Evolutionary conservation across 2,888 invertebrate genomes (phyloP).

Genomic region (Drosophila trichaetosa): DNA sequence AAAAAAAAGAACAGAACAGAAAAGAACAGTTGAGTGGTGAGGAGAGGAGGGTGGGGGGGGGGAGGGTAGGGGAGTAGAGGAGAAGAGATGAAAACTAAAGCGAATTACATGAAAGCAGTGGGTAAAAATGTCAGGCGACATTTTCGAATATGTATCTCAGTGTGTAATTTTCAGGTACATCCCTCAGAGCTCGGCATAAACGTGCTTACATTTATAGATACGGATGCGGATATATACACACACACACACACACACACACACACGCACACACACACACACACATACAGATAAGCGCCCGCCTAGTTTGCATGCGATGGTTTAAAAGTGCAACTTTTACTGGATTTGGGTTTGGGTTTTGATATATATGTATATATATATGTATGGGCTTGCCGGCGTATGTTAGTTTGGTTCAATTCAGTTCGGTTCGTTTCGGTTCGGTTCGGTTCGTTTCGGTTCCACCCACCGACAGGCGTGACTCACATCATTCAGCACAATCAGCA

Average conservation of each 20-base stretch:
- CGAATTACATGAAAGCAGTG: constrained; percentile 63
- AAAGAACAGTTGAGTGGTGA: background rate
- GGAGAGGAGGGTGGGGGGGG: too few relatives aligned
- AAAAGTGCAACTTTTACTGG: constrained; percentile 34
- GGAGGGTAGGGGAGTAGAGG: background rate
- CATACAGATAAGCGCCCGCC: background rate
- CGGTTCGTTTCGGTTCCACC: constrained; percentile 7
- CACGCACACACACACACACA: background rate
- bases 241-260: constrained; percentile 15
- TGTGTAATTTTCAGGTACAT: constrained; percentile 37
- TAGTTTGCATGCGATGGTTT: constrained; percentile 43
- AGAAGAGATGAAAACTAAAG: constrained; percentile 50
- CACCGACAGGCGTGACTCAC: constrained; percentile 20
- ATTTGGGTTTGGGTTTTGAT: constrained; percentile 8
- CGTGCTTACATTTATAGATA: constrained; percentile 47
- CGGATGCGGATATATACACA: constrained; percentile 25
- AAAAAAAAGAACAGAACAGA: constrained; percentile 15
- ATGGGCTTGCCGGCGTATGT: background rate
- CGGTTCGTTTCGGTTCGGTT: background rate
- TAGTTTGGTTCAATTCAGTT: background rate
- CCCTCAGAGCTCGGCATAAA: constrained; percentile 37
- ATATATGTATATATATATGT: background rate
- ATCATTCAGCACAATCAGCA: constrained; percentile 47
- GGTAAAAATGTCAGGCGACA: constrained; percentile 64
- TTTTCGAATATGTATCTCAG: constrained; percentile 34